Evolutionary conservation across 2,113 vertebrate genomes (phyloP), one percentile per base, ranked within the genome.

Genomic region (Petrocephalus microphthalmus): DNA sequence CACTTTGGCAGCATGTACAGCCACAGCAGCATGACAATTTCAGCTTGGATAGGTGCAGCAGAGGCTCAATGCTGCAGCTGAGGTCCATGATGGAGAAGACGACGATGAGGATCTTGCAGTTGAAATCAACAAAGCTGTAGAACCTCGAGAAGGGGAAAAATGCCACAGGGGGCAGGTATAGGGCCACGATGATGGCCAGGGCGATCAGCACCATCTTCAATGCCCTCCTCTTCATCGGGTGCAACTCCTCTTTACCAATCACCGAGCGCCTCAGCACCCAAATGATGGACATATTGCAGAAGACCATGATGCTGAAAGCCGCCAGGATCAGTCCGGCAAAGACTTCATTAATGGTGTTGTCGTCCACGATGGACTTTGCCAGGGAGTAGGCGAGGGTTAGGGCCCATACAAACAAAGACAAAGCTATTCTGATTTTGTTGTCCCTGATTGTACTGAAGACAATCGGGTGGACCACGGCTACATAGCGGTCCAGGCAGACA

Each of bases 21-120:
- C 52, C 51, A 0, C 83, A 57, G 42, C 87, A 1, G 0, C 74
- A 84, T 0, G 60, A 29, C 0, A 53, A 56, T 15, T 94, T 94
- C 92, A 93, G 93, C 93, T 95, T 96, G 5, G 90, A 92, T 89
- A 95, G 88, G 93, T 95, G 94, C 78, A 95, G 91, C 13, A 96
- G 91, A 1, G 95, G 94, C 90, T 96, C 94, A 0, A 96, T 88
- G 91, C 93, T 95, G 91, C 94, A 92, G 93, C 95, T 96, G 91
- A 95, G 90, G 51, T 95, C 94, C 94, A 96, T 95, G 91, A 95
- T 91, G 88, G 93, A 88, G 86, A 92, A 95, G 49, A 94, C 93
- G 5, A 87, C 90, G 78, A 92, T 15, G 47, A 90, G 90, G 89
- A 96, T 93, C 91, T 94, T 91, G 90, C 94, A 96, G 7, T 22